These are phyloP conservation scores for Nephrocerus scutellatus DNA, from an alignment of 2,888 invertebrate species.

Conservation along the genomic window DNA sequence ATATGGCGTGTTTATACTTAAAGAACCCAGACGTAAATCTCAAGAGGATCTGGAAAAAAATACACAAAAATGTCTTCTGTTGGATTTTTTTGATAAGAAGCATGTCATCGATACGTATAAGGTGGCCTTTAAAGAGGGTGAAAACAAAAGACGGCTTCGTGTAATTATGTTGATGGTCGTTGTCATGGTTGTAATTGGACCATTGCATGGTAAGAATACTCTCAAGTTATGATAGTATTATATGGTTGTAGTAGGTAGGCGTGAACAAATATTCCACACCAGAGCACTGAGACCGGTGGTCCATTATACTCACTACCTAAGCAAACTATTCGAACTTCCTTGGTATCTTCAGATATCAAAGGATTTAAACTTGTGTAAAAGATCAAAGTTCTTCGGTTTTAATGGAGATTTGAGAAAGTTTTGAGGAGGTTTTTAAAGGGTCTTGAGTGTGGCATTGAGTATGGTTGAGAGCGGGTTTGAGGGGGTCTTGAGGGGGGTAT, in stretches of 20 bases:
- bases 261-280: neutral
- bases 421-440: too few species aligned
- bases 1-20: slow-evolving; percentile 65
- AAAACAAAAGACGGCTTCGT: slow-evolving; percentile 64
- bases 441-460: too few species aligned
- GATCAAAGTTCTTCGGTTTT: too few species aligned
- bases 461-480: too few species aligned
- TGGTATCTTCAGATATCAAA: neutral
- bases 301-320: neutral
- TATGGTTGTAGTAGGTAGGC: neutral
- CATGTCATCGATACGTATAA: slow-evolving; percentile 71
- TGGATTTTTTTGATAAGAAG: slow-evolving; percentile 67
- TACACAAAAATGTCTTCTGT: slow-evolving; percentile 35
- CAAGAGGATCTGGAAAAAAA: slow-evolving; percentile 30
- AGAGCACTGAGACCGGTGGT: too few species aligned
- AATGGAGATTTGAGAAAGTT: too few species aligned
- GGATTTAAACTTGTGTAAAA: neutral
- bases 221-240: neutral
- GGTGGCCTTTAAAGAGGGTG: slow-evolving; percentile 73
- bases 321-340: too few species aligned
- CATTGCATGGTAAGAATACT: slow-evolving; percentile 65
- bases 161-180: slow-evolving; percentile 73
- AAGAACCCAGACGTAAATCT: slow-evolving; percentile 51
- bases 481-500: too few species aligned
- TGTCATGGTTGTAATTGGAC: slow-evolving; percentile 78